These are phyloP conservation scores for Limnephilus lunatus DNA, from an alignment of 2,888 invertebrate species.

Conservation along the genomic window DNA sequence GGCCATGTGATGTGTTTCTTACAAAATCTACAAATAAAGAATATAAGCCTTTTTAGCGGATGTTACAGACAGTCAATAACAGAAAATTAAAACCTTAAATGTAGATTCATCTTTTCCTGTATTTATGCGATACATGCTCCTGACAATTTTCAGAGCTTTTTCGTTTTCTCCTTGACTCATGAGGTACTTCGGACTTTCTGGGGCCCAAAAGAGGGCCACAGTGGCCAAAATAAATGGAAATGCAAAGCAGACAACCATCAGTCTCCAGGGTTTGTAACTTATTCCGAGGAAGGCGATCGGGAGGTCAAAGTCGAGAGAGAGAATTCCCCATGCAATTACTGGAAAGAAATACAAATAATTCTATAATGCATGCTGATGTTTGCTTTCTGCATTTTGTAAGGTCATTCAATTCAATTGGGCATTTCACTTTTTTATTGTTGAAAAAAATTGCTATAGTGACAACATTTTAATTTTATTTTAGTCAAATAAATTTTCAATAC, in stretches of 20 bases:
- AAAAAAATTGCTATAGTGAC: no score
- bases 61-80: neutral
- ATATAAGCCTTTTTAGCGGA: neutral
- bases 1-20: neutral
- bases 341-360: constrained; percentile 64
- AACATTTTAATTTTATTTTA: no score
- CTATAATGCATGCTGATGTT: neutral
- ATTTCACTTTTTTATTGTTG: neutral
- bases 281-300: constrained; percentile 74
- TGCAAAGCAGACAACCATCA: constrained; percentile 82
- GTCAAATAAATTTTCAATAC: no score
- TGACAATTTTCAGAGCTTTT: constrained; percentile 43
- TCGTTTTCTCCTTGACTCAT: constrained; percentile 77
- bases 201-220: constrained; percentile 77
- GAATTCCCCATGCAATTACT: constrained; percentile 83
- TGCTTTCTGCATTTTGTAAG: neutral
- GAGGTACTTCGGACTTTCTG: constrained; percentile 88
- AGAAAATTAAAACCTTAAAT: neutral
- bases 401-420: neutral
- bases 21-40: neutral
- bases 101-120: neutral
- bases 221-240: constrained; percentile 80
- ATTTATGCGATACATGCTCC: constrained; percentile 18
- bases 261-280: constrained; percentile 85
- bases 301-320: constrained; percentile 78